phyloP scores from a whole-genome alignment of 92 coral and sea anemone genomes.

The Galaxea fascicularis region DNA sequence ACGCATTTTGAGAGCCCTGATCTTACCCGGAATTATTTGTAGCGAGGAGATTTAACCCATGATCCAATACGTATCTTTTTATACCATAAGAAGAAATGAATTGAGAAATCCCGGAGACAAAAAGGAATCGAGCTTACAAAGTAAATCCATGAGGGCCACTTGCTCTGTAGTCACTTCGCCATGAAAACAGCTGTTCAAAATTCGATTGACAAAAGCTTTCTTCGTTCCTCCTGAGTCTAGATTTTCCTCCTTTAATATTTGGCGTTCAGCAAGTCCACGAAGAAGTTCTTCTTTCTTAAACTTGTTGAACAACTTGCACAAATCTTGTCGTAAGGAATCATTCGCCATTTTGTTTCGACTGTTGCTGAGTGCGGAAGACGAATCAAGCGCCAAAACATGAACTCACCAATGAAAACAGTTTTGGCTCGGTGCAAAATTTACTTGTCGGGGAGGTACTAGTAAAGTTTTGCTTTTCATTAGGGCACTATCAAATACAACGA shows the following conservation, averaged over 20 bases:
- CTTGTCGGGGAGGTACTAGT: not conserved
- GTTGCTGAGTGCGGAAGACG: not conserved
- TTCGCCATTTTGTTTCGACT: conserved; percentile 58
- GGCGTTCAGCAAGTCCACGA: conserved; percentile 66
- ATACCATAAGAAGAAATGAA: not conserved
- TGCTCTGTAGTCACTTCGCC: conserved; percentile 60
- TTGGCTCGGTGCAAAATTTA: not conserved
- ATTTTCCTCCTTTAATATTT: conserved; percentile 52
- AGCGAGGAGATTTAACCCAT: not conserved
- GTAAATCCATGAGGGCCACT: conserved; percentile 71
- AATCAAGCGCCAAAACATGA: conserved; percentile 63
- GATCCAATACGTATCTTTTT: not conserved
- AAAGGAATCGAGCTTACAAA: conserved; percentile 63
- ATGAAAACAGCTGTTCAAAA: conserved; percentile 49
- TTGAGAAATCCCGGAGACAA: not conserved
- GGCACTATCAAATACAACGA: not conserved
- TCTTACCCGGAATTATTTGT: not conserved
- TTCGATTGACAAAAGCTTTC: conserved; percentile 66
- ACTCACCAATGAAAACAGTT: conserved; percentile 48
- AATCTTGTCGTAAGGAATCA: not conserved
- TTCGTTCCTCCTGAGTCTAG: conserved; percentile 70
- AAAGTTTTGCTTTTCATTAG: not conserved
- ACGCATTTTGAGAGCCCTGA: too few species aligned
- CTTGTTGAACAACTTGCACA: conserved; percentile 73
- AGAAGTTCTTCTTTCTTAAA: conserved; percentile 86